Percentiles rank a stretch among this genome's conserved stretches.
Evolutionary conservation across 2,113 vertebrate species (phyloP).

Genomic region (Mustela lutreola): DNA sequence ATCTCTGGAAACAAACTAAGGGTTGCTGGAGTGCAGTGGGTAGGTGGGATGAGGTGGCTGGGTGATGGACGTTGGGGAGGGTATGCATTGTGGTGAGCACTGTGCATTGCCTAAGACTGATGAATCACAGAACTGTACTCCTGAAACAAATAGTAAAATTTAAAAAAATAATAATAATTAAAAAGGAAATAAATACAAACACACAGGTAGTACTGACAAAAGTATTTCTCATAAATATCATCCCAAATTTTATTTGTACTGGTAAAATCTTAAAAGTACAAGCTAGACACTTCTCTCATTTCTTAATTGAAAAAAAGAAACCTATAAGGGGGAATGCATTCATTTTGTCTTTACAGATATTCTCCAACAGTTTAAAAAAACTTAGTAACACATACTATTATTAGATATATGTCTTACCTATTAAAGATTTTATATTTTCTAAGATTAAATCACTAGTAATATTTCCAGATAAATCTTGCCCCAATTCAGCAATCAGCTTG

Average conservation of each 20-base stretch:
- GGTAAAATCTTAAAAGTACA: conserved; percentile 57
- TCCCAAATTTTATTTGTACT: conserved; percentile 48
- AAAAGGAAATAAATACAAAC: conserved; percentile 36
- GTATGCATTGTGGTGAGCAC: too few relatives aligned
- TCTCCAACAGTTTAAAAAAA: conserved; percentile 49
- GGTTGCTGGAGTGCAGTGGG: too few relatives aligned
- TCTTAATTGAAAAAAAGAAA: conserved; percentile 44
- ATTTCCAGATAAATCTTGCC: conserved; percentile 97
- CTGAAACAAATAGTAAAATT: background rate
- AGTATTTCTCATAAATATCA: conserved; percentile 59
- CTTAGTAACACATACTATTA: conserved; percentile 52
- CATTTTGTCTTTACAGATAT: conserved; percentile 58
- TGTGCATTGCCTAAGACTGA: too few relatives aligned
- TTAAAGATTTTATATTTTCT: conserved; percentile 99
- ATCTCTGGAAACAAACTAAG: too few relatives aligned
- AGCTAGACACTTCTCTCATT: background rate
- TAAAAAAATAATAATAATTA: background rate
- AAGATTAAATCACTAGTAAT: conserved; percentile 96
- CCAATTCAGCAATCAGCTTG: conserved; percentile 98
- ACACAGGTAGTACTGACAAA: conserved; percentile 41
- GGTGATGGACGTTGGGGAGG: too few relatives aligned
- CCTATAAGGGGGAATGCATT: background rate
- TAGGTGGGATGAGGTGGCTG: too few relatives aligned
- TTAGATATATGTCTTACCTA: conserved; percentile 90
- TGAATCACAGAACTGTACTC: background rate